These are phyloP conservation scores for Triops cancriformis DNA, from an alignment of 1,140 invertebrate genomes.

Conservation along the genomic window DNA sequence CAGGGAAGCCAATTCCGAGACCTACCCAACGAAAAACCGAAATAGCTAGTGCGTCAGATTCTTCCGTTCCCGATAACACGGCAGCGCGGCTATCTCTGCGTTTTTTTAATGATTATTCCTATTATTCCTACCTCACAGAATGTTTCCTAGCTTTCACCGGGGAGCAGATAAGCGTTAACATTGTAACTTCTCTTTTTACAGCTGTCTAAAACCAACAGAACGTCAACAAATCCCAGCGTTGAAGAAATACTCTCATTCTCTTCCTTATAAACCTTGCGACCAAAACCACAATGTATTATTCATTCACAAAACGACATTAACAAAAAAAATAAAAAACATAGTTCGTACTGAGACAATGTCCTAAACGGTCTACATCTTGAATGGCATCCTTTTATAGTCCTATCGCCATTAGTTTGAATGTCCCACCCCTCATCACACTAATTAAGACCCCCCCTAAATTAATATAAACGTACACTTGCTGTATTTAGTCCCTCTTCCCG, in stretches of 20 bases:
- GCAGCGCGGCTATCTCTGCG: neutral
- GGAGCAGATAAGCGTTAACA: too few species aligned
- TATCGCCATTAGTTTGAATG: neutral
- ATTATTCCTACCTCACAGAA: too few species aligned
- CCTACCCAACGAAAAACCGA: conserved; percentile 4
- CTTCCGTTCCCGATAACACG: neutral
- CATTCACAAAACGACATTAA: too few species aligned
- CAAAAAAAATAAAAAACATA: too few species aligned
- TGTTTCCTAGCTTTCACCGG: too few species aligned
- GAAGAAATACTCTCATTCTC: too few species aligned
- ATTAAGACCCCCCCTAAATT: neutral
- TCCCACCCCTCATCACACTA: neutral
- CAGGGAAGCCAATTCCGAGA: neutral
- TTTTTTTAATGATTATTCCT: neutral
- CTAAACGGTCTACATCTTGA: neutral
- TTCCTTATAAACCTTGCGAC: too few species aligned
- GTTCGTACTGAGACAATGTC: too few species aligned
- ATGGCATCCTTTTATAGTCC: neutral
- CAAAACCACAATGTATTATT: too few species aligned
- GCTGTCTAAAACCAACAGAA: too few species aligned
- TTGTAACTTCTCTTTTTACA: too few species aligned
- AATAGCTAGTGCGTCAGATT: neutral
- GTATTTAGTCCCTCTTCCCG: neutral
- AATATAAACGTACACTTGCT: neutral
- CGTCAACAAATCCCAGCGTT: too few species aligned